Conservation (phyloP, 2,888 invertebrate genomes). For the Elegia similella region DNA sequence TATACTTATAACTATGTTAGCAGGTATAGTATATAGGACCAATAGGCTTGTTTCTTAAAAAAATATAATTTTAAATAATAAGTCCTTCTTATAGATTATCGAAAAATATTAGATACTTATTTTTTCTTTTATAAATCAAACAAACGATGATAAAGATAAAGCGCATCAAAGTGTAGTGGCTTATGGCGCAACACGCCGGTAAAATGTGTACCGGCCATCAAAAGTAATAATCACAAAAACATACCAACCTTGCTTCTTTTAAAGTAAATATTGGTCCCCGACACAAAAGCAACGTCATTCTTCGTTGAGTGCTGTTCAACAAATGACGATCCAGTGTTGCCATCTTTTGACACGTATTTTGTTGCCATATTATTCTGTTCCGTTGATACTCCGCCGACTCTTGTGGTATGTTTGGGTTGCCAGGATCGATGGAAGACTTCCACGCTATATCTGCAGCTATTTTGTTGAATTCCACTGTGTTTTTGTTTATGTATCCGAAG, state of each 20-base stretch:
- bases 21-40: too few relatives aligned
- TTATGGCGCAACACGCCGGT: too few relatives aligned
- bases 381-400: constrained; percentile 48
- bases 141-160: too few relatives aligned
- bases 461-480: constrained; percentile 50
- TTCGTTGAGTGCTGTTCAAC: constrained; percentile 57
- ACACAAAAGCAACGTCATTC: constrained; percentile 83
- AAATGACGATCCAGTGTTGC: constrained; percentile 39
- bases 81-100: too few relatives aligned
- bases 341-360: constrained; percentile 46
- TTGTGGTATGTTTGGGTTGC: constrained; percentile 38
- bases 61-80: too few relatives aligned
- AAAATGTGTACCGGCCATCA: too few relatives aligned
- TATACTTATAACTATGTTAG: too few relatives aligned
- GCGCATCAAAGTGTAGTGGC: too few relatives aligned
- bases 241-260: constrained; percentile 76
- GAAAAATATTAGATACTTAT: too few relatives aligned
- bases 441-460: constrained; percentile 63
- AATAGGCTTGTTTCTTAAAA: too few relatives aligned
- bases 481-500: constrained; percentile 55
- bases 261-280: constrained; percentile 82
- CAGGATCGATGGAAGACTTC: constrained; percentile 56
- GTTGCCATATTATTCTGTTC: constrained; percentile 54
- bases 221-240: too few relatives aligned
- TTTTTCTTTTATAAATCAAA: too few relatives aligned